Evolutionary conservation across 2,113 vertebrate species (phyloP).

Genomic region (Tragelaphus imberbis): DNA sequence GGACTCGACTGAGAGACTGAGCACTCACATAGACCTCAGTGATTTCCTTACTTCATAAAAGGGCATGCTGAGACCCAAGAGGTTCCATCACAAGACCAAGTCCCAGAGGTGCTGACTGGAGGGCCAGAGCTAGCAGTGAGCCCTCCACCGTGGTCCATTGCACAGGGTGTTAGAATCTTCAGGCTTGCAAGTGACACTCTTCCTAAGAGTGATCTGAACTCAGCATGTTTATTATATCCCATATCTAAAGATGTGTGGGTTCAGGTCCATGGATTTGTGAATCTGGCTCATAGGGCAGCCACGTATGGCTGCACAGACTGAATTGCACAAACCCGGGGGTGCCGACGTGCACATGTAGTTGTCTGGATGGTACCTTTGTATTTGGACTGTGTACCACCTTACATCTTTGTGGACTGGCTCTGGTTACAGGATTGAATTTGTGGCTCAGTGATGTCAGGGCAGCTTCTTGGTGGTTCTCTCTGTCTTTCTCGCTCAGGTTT

Average conservation of each 20-base stretch:
- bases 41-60: neutral
- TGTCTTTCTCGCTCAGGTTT: neutral
- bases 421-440: neutral
- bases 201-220: neutral
- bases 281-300: neutral
- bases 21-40: neutral
- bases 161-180: neutral
- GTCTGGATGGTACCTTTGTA: neutral
- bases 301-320: neutral
- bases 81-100: neutral
- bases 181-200: neutral
- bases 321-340: no score
- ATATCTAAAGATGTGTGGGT: neutral
- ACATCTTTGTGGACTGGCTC: neutral
- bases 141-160: no score
- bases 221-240: neutral
- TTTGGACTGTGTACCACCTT: neutral
- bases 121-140: neutral
- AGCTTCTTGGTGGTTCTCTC: neutral
- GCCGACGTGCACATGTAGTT: rapidly evolving
- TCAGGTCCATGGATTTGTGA: neutral
- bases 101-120: neutral
- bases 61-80: neutral
- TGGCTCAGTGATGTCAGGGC: neutral
- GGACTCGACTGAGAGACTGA: neutral